Base-by-base conservation (phyloP, 1,140 invertebrate species). In the Helicoverpa zea region DNA sequence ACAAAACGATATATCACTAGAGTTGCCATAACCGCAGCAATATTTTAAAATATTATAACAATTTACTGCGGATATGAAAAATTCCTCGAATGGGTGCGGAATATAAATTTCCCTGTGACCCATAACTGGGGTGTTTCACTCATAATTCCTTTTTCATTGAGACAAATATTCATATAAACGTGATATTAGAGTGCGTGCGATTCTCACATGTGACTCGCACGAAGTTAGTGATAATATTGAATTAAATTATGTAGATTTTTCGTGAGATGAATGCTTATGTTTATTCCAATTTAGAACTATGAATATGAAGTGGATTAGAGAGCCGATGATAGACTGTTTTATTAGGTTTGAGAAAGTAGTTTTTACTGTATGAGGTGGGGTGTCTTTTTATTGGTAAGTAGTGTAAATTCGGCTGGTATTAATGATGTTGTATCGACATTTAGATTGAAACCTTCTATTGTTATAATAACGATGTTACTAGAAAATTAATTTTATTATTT, bases 91-190 rank as follows among this genome's bases (percentile, higher is more conserved):
- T 84, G 82, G 81, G 85, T 83, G 83, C 84, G 83, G 83, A 77
- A 83, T 83, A 91, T 92, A 92, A 93, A 91, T 93, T 88, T 84
- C 30, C 61, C 78, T 87, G 79, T 88, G 87, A 88, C 87, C 88
- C 86, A 86, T 81, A 87, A 84, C 77, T 58, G 84, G 85, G 83
- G 87, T 85, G 87, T 87, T 82, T 80, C 80, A 80, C 84, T 88
- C 88, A 86, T 94, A 93, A 94, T 93, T 92, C 90, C 87, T 85
- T 90, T 94, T 94, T 93, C 92, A 94, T 94, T 93, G 92, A 94
- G 92, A 94, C 92, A 94, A 94, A 94, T 94, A 93, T 92, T 91
- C 89, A 90, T 91, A 92, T 90, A 88, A 89, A 86, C 82, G 87
- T 86, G 80, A 87, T 90, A 89, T 91, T 90, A 90, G 84, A 79